These are phyloP conservation scores for Euspilapteryx auroguttella DNA, from an alignment of 2,888 invertebrate species.

Conservation along the genomic window DNA sequence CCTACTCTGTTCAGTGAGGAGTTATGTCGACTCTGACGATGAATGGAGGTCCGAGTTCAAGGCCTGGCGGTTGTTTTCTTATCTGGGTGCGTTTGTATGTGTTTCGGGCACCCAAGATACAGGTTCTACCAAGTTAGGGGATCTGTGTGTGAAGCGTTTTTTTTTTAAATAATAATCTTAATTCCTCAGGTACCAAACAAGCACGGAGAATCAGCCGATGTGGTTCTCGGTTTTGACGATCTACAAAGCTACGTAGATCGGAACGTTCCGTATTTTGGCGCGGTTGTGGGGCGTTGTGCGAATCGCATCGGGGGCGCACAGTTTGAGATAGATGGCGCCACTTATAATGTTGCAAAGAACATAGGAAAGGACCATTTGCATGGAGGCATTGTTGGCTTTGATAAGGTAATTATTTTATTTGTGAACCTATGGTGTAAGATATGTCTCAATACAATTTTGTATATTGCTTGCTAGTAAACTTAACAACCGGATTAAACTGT, in stretches of 20 bases:
- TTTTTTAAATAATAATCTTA: background rate
- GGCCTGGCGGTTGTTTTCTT: no score
- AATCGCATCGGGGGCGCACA: conserved; percentile 78
- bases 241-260: conserved; percentile 59
- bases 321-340: conserved; percentile 52
- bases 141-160: no score
- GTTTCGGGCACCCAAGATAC: no score
- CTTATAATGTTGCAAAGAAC: conserved; percentile 72
- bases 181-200: conserved; percentile 68
- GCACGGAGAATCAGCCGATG: conserved; percentile 68
- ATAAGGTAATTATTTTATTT: conserved; percentile 59
- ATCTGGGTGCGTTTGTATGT: no score
- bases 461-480: no score
- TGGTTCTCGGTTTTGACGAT: conserved; percentile 82
- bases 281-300: conserved; percentile 83
- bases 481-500: no score
- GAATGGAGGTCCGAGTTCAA: no score
- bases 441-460: no score
- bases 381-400: conserved; percentile 84
- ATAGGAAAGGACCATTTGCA: conserved; percentile 74
- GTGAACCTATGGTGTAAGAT: no score
- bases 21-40: no score
- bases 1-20: no score
- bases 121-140: no score
- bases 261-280: conserved; percentile 75